Base-by-base conservation (phyloP, 2,888 invertebrate species). In the Harpagoxenus sublaevis region DNA sequence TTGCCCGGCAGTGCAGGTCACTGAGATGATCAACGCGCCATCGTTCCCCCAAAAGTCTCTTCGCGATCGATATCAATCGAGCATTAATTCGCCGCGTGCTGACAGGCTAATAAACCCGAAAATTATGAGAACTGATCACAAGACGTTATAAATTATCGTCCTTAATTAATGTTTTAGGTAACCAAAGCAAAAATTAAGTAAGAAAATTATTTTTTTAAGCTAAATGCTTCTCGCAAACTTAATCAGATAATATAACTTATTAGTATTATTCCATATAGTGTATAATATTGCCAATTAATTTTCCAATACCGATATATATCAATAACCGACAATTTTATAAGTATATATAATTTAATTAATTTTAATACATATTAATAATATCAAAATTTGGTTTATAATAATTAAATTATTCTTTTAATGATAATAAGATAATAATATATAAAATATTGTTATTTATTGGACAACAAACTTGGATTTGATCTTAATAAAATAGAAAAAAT, bases 1-100 rank as follows among this genome's bases (percentile, higher is more conserved):
- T 90, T 88, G 87, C 77, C 62, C 60, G 39, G 60, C 42, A 51
- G 51, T 23, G 48, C 45, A 45, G 66, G 45, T 78, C 48, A 31
- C 15, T 60, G 68, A 70, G 60, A 82, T 87, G 84, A 89, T 89
- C 85, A 88, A 85, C 84, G 63, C 42, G 35, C 15, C 10, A 31
- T 31, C 63, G 31, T 51, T 28, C 8, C 1, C 51, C 18, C 48
- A 51, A 81, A 48, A 71, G 71, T 81, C 45, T n/a, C 28, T 60
- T 18, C 39, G 10, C 70, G n/a, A 51, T 79, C 60, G 70, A 48
- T 70, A 70, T 79, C 70, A 68, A 68, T 70, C 35, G 35, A 60
- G 35, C 31, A 28, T 23, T 55, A 77, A 53, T 42, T 65, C 18
- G 12, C 1, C 18, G 23, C 12, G 23, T 2, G 23, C 1, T 57